Base-by-base conservation (phyloP, 1,140 invertebrate genomes). In the Chrysopa pallens region DNA sequence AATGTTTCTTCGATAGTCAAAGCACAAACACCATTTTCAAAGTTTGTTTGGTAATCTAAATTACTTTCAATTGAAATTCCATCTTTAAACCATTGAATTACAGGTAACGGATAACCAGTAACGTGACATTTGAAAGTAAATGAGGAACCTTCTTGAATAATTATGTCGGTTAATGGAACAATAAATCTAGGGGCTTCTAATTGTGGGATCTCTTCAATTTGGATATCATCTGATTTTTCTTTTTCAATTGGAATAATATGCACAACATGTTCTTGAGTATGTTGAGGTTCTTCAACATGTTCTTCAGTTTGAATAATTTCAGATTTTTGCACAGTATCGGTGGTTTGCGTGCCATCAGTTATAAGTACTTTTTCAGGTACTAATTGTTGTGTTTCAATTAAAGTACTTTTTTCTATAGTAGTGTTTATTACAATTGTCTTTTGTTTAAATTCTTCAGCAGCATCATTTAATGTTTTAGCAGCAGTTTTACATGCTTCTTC, bases 91-190 rank as follows among this genome's bases (percentile, higher is more conserved):
- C 90, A 95, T 46, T 69, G 74, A 6, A 91, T 74, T 49, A 73
- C 77, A n/a, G 91, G 90, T 56, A 72, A 63, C 4, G 90, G 88
- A 51, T 76, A 64, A n/a, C 86, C 91, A 44, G 1, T 54, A 38
- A 61, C 59, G 31, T 51, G 52, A 42, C 59, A 61, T n/a, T 70
- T 49, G 40, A 61, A 61, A 29, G 49, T 52, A 48, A 59, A 58
- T 44, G 50, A 57, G 1, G 51, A 54, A 17, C 56, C 50, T 60
- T 88, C 85, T 33, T 78, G 70, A 17, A 86, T 74, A 3, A 76
- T 72, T 1, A 76, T 70, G 51, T 84, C 78, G 42, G 71, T 69
- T 0, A 89, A 58, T 2, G 73, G 73, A 27, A 71, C 56, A 3
- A 64, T 66, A 46, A 84, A 84, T 4, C 66, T 53, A 1, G 78